phyloP scores from a whole-genome alignment of 2,888 invertebrate species.

The Formica aserva region DNA sequence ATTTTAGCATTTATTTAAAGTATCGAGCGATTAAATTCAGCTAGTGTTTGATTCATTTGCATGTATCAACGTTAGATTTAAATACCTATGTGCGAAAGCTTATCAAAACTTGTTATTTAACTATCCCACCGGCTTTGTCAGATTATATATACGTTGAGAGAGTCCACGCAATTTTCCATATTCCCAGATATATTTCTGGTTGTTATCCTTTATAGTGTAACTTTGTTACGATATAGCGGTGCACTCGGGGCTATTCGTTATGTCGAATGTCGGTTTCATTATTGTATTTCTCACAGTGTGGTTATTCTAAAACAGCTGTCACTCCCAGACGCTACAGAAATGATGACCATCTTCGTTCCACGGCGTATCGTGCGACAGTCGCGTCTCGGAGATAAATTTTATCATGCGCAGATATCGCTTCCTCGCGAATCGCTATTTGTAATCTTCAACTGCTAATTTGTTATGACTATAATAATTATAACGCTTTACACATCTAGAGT shows the following conservation, averaged over 20 bases:
- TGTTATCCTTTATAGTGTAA: slow-evolving; percentile 33
- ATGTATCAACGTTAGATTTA: background rate
- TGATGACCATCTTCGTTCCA: slow-evolving; percentile 55
- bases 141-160: background rate
- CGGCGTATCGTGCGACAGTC: slow-evolving; percentile 4
- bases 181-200: slow-evolving; percentile 34
- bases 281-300: slow-evolving; percentile 50
- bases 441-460: slow-evolving; percentile 6
- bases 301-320: slow-evolving; percentile 62
- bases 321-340: slow-evolving; percentile 56
- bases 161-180: slow-evolving; percentile 30
- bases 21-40: background rate
- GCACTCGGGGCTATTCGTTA: slow-evolving; percentile 43
- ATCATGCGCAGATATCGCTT: slow-evolving; percentile 11
- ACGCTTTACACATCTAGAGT: background rate
- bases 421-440: slow-evolving; percentile 5
- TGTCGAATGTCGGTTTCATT: slow-evolving; percentile 53
- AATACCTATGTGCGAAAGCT: background rate
- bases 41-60: background rate
- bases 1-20: background rate
- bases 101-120: slow-evolving; percentile 31
- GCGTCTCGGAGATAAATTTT: slow-evolving; percentile 39
- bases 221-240: slow-evolving; percentile 34
- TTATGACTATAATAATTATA: slow-evolving; percentile 16
- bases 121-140: background rate